Percentiles rank a stretch among this genome's conserved stretches.
Evolutionary conservation across 2,797 vertebrate species (phyloP).

Genomic region (Babyrousa celebensis): DNA sequence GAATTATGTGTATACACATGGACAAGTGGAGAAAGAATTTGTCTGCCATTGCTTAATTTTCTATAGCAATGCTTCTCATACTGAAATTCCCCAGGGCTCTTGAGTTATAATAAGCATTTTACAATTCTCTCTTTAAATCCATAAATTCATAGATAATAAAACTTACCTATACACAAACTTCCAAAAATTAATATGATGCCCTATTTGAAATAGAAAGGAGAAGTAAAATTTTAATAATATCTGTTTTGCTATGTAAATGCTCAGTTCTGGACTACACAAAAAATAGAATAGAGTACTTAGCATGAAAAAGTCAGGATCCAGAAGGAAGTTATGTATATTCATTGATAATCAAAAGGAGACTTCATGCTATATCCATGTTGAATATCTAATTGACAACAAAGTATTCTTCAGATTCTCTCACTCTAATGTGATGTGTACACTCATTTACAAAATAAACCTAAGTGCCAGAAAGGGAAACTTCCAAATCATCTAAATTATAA

Average conservation of each 20-base stretch:
- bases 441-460: constrained; percentile 71
- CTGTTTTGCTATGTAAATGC: constrained; percentile 48
- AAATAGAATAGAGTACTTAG: not conserved
- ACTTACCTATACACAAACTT: constrained; percentile 30
- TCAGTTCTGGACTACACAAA: not conserved
- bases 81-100: not conserved
- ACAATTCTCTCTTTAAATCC: constrained; percentile 51
- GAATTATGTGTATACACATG: not conserved
- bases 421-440: not conserved
- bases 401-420: not conserved
- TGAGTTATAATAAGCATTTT: constrained; percentile 31
- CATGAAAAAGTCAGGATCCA: constrained; percentile 8
- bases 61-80: not conserved
- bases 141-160: constrained; percentile 27
- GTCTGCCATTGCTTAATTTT: constrained; percentile 11
- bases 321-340: not conserved
- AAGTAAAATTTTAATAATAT: not conserved
- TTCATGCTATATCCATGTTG: not conserved
- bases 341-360: constrained; percentile 30
- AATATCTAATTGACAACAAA: constrained; percentile 17
- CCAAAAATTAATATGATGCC: not conserved
- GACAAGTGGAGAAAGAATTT: not conserved
- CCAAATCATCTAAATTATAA: constrained; percentile 70
- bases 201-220: constrained; percentile 48
- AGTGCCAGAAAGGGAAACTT: constrained; percentile 70